Base-by-base conservation (phyloP, 2,113 vertebrate species). In the Ictalurus furcatus region DNA sequence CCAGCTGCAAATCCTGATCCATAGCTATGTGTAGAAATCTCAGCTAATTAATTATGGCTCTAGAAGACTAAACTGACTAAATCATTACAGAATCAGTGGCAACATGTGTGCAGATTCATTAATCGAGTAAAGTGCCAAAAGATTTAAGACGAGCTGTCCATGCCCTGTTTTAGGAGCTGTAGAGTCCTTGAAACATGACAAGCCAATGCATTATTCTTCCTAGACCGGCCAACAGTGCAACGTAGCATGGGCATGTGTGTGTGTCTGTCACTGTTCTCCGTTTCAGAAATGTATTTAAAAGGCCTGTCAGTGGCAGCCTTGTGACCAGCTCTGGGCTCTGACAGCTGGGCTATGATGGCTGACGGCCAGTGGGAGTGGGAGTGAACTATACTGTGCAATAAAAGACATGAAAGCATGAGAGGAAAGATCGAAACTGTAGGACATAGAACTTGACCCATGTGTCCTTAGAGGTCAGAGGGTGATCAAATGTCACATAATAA, bases 211-310 rank as follows among this genome's bases (percentile, higher is more conserved):
- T 94, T 95, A 94, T 94, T 94, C 85, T 93, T 92, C 93, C 89
- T 88, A 92, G 94, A 94, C 93, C 89, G 91, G 92, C 90, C 65
- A 92, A 93, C 90, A 93, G 92, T 61, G 93, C 94, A 92, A 93
- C 23, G 92, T 92, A 94, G 94, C 94, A 94, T 92, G 92, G 93
- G 37, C 89, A 88, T 91, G 89, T 81, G 83, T 78, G 91, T 93
- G 87, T 93, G 94, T 94, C 94, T 92, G 93, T 93, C 89, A 88
- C 90, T 90, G 92, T 90, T 94, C 93, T 96, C 95, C 94, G 94
- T 95, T 95, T 94, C 95, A 94, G 92, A 93, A 93, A 93, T 91
- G 88, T 89, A 93, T 95, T 95, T 96, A 94, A 96, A 95, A 92
- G 91, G 89, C 80, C 93, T 89, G 91, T 93, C 90, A 94, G 92